Evolutionary conservation across 2,113 vertebrate genomes (phyloP).

Genomic region (Sclerurus mexicanus): DNA sequence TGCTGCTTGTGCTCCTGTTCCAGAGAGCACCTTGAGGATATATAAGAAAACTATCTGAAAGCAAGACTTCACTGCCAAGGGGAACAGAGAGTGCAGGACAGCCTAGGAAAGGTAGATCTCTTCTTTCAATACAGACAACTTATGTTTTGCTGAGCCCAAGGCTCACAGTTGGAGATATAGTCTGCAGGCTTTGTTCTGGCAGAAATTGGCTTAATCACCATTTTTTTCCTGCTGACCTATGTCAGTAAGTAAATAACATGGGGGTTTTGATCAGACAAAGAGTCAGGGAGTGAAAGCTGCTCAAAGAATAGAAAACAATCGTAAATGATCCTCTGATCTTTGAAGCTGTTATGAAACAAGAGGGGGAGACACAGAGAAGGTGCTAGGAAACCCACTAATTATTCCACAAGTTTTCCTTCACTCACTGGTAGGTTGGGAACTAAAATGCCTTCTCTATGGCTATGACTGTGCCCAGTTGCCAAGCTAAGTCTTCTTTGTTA

Average conservation of each 20-base stretch:
- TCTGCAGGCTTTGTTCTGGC: constrained; percentile 9
- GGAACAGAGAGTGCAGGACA: neutral
- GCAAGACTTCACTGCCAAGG: neutral
- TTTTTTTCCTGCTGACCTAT: constrained; percentile 23
- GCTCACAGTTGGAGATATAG: neutral
- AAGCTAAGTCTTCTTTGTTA: neutral
- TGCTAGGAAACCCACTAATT: neutral
- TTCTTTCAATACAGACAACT: neutral
- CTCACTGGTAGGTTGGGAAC: neutral
- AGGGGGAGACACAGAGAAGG: neutral
- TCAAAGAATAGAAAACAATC: constrained; percentile 42
- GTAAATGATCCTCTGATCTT: constrained; percentile 21
- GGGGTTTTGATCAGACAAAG: constrained; percentile 15
- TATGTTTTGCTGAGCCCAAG: neutral
- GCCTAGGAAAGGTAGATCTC: neutral
- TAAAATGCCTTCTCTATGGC: neutral
- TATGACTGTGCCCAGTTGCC: neutral
- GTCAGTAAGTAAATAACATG: constrained; percentile 38
- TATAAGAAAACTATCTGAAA: neutral
- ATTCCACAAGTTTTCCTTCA: neutral
- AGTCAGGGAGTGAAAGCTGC: neutral
- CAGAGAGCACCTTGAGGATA: neutral
- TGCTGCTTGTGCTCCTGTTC: neutral
- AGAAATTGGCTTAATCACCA: constrained; percentile 43
- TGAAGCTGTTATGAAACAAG: neutral